These are phyloP conservation scores for Lepisosteus oculatus DNA, from an alignment of 2,113 vertebrate species.

Conservation along the genomic window DNA sequence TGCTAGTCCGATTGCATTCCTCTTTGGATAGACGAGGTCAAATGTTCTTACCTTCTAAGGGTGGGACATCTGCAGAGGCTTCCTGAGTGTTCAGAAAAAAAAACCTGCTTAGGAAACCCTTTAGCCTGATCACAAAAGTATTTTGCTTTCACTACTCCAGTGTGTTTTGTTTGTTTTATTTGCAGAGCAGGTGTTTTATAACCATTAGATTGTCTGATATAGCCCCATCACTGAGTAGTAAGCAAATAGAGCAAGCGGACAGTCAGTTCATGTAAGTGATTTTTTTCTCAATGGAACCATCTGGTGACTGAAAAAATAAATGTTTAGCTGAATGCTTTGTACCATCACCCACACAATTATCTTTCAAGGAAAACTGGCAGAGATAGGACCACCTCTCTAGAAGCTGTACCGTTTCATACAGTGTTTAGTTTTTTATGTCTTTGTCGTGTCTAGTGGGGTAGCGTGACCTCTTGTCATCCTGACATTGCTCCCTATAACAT, in stretches of 20 bases:
- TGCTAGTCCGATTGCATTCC: slow-evolving; percentile 34
- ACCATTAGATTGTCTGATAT: slow-evolving; percentile 61
- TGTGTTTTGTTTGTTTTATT: slow-evolving; percentile 71
- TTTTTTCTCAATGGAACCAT: slow-evolving; percentile 64
- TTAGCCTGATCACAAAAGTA: slow-evolving; percentile 62
- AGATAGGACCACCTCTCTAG: slow-evolving; percentile 39
- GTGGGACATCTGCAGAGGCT: slow-evolving; percentile 54
- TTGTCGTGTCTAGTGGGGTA: slow-evolving; percentile 40
- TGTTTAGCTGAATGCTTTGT: slow-evolving; percentile 53
- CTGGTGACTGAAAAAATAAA: slow-evolving; percentile 67
- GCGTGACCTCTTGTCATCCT: slow-evolving; percentile 40
- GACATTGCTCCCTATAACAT: slow-evolving; percentile 33
- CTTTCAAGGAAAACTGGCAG: slow-evolving; percentile 50
- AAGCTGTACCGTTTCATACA: slow-evolving; percentile 49
- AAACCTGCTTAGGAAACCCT: slow-evolving; percentile 48
- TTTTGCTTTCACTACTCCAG: slow-evolving; percentile 55
- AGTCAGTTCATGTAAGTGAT: slow-evolving; percentile 47
- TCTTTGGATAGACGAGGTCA: slow-evolving; percentile 35
- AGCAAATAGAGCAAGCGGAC: slow-evolving; percentile 60
- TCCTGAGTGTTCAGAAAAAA: slow-evolving; percentile 43
- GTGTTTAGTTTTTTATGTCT: slow-evolving; percentile 56
- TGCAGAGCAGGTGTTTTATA: slow-evolving; percentile 73
- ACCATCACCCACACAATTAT: slow-evolving; percentile 58
- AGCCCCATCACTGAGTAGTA: slow-evolving; percentile 57
- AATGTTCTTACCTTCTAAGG: slow-evolving; percentile 57